phyloP scores from a whole-genome alignment of 2,888 invertebrate genomes.

The Leucophenga maculata region DNA sequence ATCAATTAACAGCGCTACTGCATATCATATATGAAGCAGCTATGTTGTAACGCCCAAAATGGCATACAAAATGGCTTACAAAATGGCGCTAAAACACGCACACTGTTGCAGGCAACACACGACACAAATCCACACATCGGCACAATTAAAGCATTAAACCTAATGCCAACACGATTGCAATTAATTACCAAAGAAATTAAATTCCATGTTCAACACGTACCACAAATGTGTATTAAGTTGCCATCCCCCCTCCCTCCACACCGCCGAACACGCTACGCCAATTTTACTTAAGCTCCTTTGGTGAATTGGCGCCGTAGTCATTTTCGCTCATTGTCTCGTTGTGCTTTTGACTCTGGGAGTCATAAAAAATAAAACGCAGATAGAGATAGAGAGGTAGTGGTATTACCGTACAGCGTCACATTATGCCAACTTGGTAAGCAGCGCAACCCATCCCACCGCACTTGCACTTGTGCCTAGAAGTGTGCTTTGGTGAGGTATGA shows the following conservation, averaged over 20 bases:
- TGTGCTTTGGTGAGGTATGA: too few relatives aligned
- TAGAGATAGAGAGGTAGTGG: neutral
- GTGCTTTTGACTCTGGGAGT: neutral
- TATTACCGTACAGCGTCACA: neutral
- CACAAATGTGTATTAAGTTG: conserved; percentile 44
- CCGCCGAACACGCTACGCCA: neutral
- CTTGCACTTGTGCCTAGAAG: too few relatives aligned
- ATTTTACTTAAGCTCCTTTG: conserved; percentile 3
- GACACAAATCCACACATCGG: conserved; percentile 30
- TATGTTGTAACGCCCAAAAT: neutral
- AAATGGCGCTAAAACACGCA: conserved; percentile 30
- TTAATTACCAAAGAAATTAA: conserved; percentile 65
- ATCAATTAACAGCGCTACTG: conserved; percentile 47
- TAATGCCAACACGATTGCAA: conserved; percentile 66
- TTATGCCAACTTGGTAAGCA: too few relatives aligned
- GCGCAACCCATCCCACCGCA: too few relatives aligned
- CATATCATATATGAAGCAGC: conserved; percentile 30
- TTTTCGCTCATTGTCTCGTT: neutral
- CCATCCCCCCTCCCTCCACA: too few relatives aligned
- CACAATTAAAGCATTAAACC: conserved; percentile 60
- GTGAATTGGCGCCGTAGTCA: neutral
- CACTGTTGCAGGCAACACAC: conserved; percentile 38
- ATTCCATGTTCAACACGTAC: conserved; percentile 63
- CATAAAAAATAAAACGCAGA: neutral
- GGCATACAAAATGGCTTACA: neutral